These are phyloP conservation scores for Ernsta delagoae DNA, from an alignment of 2,888 invertebrate species.

Conservation along the genomic window DNA sequence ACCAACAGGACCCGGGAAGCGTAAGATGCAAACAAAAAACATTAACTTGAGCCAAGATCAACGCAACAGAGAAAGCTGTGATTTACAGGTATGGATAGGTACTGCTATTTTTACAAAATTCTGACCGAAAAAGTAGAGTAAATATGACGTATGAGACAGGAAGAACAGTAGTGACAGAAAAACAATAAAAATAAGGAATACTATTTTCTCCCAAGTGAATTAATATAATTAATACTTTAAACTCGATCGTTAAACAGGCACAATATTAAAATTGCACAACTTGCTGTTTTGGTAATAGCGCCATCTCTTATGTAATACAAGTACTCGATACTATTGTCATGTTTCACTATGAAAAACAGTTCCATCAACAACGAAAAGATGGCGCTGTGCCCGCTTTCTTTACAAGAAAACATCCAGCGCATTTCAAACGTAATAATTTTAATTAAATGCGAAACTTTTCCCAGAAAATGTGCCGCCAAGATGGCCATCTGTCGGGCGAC, in stretches of 20 bases:
- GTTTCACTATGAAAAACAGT: slow-evolving; percentile 30
- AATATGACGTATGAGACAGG: too few relatives aligned
- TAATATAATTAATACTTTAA: too few relatives aligned
- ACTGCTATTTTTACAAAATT: not conserved
- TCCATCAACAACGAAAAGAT: slow-evolving; percentile 47
- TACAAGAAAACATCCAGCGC: slow-evolving; percentile 12
- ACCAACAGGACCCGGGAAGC: slow-evolving; percentile 47
- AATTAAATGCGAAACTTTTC: slow-evolving; percentile 44
- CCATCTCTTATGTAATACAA: slow-evolving; percentile 37
- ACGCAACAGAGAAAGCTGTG: slow-evolving; percentile 65
- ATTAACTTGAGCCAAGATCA: slow-evolving; percentile 84
- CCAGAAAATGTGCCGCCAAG: slow-evolving; percentile 81
- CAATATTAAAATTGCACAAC: too few relatives aligned
- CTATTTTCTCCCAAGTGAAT: too few relatives aligned
- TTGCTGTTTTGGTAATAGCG: slow-evolving; percentile 18
- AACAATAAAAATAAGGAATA: too few relatives aligned
- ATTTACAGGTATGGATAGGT: slow-evolving; percentile 62
- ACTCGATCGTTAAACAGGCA: too few relatives aligned
- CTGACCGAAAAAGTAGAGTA: too few relatives aligned
- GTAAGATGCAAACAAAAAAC: slow-evolving; percentile 87
- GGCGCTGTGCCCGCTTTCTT: slow-evolving; percentile 48
- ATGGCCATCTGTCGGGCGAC: slow-evolving; percentile 60
- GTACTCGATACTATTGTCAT: not conserved
- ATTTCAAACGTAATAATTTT: slow-evolving; percentile 38
- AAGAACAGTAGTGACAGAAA: too few relatives aligned